Evolutionary conservation across 2,797 vertebrate species (phyloP).

Genomic region (Malacoraja senta): DNA sequence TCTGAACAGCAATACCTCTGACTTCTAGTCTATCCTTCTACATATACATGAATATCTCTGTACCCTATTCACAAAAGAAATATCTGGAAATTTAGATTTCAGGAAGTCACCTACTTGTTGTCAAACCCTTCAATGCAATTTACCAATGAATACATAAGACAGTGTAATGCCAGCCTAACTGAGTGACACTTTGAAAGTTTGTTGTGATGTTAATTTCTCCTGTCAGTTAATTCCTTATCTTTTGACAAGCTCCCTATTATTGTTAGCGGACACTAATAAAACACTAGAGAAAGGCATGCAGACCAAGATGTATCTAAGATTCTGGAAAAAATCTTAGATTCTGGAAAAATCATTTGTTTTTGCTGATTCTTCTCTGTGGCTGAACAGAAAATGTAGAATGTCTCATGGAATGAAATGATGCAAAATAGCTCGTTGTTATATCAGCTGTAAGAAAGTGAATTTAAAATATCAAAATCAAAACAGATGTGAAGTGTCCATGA

Average conservation of each 20-base stretch:
- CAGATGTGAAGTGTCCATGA: neutral
- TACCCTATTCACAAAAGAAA: neutral
- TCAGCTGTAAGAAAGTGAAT: neutral
- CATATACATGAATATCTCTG: neutral
- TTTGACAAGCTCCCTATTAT: conserved; percentile 16
- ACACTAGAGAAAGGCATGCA: neutral
- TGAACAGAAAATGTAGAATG: no score
- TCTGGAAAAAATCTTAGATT: conserved; percentile 13
- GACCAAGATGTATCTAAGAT: neutral
- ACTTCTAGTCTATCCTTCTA: neutral
- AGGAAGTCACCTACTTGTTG: neutral
- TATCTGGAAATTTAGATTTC: neutral
- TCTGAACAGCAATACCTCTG: neutral
- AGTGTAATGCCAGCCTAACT: neutral
- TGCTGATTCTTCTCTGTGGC: neutral
- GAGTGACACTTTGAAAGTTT: neutral
- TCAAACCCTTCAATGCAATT: neutral
- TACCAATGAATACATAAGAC: neutral
- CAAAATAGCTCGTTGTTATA: neutral
- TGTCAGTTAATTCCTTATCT: neutral
- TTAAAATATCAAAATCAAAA: neutral
- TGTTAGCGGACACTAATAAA: neutral
- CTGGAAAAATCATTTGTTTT: neutral
- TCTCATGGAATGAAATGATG: neutral
- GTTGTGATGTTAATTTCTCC: neutral